Conservation (phyloP, 1,140 invertebrate species). For the Microvelia longipes region DNA sequence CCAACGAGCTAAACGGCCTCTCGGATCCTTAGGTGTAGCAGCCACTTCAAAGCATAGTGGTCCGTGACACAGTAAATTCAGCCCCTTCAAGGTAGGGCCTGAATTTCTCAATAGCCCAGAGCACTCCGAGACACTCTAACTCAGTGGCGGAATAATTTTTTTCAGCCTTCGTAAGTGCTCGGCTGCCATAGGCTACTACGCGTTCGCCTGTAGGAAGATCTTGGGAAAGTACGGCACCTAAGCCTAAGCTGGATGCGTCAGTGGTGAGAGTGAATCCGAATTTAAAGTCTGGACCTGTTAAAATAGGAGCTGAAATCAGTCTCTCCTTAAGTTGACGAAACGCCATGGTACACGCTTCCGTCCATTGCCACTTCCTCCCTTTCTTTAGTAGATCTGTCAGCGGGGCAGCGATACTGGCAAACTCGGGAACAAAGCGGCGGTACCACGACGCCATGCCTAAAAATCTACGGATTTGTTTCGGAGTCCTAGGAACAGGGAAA, state of each 20-base stretch:
- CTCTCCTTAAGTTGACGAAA: background rate
- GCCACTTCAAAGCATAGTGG: slow-evolving; percentile 29
- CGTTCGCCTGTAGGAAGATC: background rate
- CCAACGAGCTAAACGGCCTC: background rate
- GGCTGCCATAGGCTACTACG: slow-evolving; percentile 26
- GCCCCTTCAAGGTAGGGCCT: slow-evolving; percentile 27
- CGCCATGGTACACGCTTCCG: background rate
- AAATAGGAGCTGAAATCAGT: background rate
- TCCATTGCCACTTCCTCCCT: background rate
- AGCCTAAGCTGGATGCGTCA: background rate
- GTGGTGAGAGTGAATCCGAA: background rate
- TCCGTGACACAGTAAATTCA: slow-evolving; percentile 31
- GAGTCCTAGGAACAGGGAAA: slow-evolving; percentile 23
- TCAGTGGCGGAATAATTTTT: slow-evolving; percentile 28
- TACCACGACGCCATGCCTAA: slow-evolving; percentile 32
- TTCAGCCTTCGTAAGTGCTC: slow-evolving; percentile 24
- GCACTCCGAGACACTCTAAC: slow-evolving; percentile 30
- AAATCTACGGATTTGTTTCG: slow-evolving; percentile 31
- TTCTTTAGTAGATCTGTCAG: slow-evolving; percentile 16
- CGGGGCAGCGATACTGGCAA: slow-evolving; percentile 27
- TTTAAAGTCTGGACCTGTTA: background rate
- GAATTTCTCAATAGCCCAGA: slow-evolving; percentile 28
- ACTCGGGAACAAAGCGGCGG: slow-evolving; percentile 31
- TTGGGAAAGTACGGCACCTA: background rate
- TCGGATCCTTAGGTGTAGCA: slow-evolving; percentile 22